A percentile compares a stretch with the other conserved stretches of the same genome.
Conservation (phyloP, 1,140 invertebrate species). For the Probaryconus sp. region DNA sequence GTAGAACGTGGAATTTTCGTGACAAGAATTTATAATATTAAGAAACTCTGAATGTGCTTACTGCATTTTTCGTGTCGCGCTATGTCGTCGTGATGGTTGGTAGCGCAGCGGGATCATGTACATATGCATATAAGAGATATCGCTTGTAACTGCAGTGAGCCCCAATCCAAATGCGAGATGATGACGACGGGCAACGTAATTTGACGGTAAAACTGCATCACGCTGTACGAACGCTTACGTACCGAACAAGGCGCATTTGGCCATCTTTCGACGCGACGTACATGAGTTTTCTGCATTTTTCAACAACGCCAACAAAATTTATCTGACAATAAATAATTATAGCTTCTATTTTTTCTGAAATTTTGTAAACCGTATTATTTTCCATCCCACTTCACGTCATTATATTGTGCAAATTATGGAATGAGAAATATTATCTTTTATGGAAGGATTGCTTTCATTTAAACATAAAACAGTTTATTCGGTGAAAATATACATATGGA, state of each 20-base stretch:
- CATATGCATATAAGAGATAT: conserved; percentile 50
- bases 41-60: conserved; percentile 67
- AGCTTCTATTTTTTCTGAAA: conserved; percentile 1
- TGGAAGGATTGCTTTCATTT: too few species aligned
- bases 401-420: too few species aligned
- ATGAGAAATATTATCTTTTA: too few species aligned
- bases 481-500: too few species aligned
- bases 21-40: conserved; percentile 56
- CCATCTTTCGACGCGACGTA: conserved; percentile 3
- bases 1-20: conserved; percentile 26
- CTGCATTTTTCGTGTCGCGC: conserved; percentile 60
- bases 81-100: conserved; percentile 50
- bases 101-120: conserved; percentile 60
- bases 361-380: conserved; percentile 4
- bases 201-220: conserved; percentile 38
- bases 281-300: conserved; percentile 12
- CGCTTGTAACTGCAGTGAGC: conserved; percentile 58
- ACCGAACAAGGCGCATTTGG: conserved; percentile 25
- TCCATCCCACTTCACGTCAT: conserved; percentile 12
- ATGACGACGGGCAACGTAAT: conserved; percentile 46
- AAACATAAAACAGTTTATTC: too few species aligned
- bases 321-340: conserved; percentile 27
- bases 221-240: conserved; percentile 10
- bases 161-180: conserved; percentile 55
- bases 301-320: conserved; percentile 6